A percentile compares a stretch with the other conserved stretches of the same genome.
Evolutionary conservation across 2,797 vertebrate genomes (phyloP).

Genomic region (Alosa sapidissima): DNA sequence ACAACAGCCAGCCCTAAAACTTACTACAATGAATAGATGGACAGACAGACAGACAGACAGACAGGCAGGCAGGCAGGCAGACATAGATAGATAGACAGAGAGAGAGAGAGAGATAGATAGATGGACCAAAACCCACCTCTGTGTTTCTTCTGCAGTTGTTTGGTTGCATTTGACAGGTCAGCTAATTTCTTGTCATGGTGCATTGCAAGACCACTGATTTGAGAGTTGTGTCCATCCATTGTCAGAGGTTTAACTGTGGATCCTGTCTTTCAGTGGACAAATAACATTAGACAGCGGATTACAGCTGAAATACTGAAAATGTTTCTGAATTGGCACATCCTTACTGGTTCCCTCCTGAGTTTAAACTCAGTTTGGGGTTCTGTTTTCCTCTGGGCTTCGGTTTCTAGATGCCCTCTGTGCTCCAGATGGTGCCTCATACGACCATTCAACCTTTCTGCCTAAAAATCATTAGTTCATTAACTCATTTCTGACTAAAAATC

Average conservation of each 20-base stretch:
- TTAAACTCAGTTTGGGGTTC: background rate
- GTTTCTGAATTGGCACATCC: background rate
- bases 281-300: background rate
- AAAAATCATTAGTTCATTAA: background rate
- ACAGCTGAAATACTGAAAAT: background rate
- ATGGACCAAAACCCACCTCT: conserved; percentile 40
- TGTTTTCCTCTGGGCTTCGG: background rate
- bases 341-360: conserved; percentile 26
- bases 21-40: too few species aligned
- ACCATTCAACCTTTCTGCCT: conserved; percentile 34
- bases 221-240: conserved; percentile 36
- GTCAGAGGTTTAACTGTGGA: conserved; percentile 29
- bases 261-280: conserved; percentile 28
- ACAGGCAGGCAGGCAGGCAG: background rate
- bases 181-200: conserved; percentile 42
- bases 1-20: background rate
- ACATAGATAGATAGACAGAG: background rate
- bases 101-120: too few species aligned
- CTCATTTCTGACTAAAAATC: background rate
- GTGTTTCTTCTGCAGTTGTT: conserved; percentile 51
- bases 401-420: background rate
- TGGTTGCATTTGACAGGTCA: conserved; percentile 48
- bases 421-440: background rate
- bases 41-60: too few species aligned
- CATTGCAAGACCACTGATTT: conserved; percentile 45